Evolutionary conservation across 2,113 vertebrate species (phyloP), one percentile per base, ranked within the genome.

Genomic region (Gambusia affinis): DNA sequence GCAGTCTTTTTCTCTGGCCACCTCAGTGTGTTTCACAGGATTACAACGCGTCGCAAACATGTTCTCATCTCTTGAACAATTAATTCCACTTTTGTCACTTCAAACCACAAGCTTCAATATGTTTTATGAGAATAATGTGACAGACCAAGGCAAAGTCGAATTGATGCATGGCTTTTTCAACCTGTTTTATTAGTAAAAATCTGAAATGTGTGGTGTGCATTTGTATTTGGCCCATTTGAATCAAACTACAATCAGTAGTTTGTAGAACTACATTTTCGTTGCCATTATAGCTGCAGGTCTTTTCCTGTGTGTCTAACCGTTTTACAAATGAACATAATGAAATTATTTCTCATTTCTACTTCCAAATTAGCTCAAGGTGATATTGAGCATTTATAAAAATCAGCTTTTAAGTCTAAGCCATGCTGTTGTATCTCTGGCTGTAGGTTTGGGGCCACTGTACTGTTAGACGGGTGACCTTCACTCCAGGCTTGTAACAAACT

Each of bases 1-100:
- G 70, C 37, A 76, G 75, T 80, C 64, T 82, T 60, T 70, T 37
- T 64, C 29, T 73, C 76, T 67, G n/a, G 15, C 10, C n/a, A 64
- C 19, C n/a, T 39, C 70, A n/a, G 12, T 35, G 4, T 37, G 37
- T 12, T 22, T 70, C 10, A 57, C 17, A n/a, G 51, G 51, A n/a
- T 57, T 57, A n/a, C 10, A n/a, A 19, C 8, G 8, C 22, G n/a
- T n/a, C 10, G 2, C 51, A 57, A 57, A n/a, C 24, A 24, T 57
- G 10, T 57, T n/a, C 51, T 57, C 51, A 24, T 57, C 51, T 24
- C 51, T 54, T 24, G 6, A 57, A 57, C 51, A 57, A 24, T 10
- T 57, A 57, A 24, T 10, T 57, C 24, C 51, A 47, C 44, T 17
- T 47, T 42, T 47, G 15, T 47, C 44, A 47, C 17, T 47, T 19